These are phyloP conservation scores for Phylloscopus trochiloides DNA, from an alignment of 2,113 vertebrate genomes.

Conservation along the genomic window DNA sequence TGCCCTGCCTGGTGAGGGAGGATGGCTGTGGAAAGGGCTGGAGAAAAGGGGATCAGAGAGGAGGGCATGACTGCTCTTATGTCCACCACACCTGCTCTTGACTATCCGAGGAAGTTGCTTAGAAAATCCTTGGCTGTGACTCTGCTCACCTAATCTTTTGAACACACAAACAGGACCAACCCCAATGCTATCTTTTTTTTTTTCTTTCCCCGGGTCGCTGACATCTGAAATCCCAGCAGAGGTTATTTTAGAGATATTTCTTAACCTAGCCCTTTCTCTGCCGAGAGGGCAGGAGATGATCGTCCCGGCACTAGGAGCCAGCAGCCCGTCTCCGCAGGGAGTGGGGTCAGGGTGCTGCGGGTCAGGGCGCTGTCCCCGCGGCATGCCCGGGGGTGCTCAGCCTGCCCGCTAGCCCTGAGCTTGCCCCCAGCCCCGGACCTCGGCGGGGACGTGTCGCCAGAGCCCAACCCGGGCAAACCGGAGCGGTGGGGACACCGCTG, in stretches of 20 bases:
- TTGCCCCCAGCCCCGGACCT: not conserved
- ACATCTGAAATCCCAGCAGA: not conserved
- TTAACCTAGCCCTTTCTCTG: not conserved
- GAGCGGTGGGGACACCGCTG: not conserved
- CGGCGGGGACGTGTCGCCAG: too few relatives aligned
- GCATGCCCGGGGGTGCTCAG: not conserved
- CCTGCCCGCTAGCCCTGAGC: too few relatives aligned
- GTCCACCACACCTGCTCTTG: not conserved
- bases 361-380: accelerated
- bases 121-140: not conserved
- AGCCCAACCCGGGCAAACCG: not conserved
- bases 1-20: not conserved
- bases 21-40: not conserved
- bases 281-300: not conserved
- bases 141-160: not conserved
- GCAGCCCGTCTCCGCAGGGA: not conserved
- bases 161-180: not conserved
- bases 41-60: not conserved
- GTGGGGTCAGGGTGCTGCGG: not conserved
- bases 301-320: not conserved
- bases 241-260: not conserved
- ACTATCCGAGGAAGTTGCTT: not conserved
- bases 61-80: not conserved
- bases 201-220: not conserved
- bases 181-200: not conserved